phyloP scores from a whole-genome alignment of 2,113 vertebrate species.

The Heterotilapia buettikoferi region DNA sequence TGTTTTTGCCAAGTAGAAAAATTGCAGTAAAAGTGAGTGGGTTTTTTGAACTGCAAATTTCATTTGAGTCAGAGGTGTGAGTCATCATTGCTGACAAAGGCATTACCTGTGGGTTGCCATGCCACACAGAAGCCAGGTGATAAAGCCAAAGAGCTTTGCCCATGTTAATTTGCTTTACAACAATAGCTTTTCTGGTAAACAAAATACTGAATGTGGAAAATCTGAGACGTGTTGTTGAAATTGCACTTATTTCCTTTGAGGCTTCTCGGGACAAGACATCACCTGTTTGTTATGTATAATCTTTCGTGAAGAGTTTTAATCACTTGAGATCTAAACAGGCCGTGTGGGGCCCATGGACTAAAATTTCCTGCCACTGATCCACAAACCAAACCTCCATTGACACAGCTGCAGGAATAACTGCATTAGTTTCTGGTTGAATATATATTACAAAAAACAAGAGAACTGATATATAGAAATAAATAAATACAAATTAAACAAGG shows the following conservation, averaged over 20 bases:
- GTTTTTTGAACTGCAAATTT: background rate
- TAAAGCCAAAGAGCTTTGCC: background rate
- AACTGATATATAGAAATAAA: no score
- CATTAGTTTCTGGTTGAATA: background rate
- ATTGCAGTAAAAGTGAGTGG: background rate
- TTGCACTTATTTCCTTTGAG: background rate
- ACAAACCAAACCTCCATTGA: background rate
- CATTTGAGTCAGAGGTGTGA: background rate
- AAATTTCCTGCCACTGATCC: background rate
- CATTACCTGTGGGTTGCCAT: background rate
- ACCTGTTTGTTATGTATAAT: background rate
- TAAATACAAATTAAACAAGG: background rate
- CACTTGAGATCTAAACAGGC: background rate
- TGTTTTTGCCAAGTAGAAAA: background rate
- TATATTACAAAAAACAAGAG: background rate
- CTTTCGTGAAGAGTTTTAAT: rapidly evolving
- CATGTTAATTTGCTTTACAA: background rate
- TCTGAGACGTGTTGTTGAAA: background rate
- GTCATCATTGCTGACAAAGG: background rate
- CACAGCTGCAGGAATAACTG: no score
- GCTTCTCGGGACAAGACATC: background rate
- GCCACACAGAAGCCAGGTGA: background rate
- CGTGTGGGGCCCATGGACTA: background rate
- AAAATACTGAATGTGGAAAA: background rate
- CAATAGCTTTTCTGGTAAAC: background rate